These are phyloP conservation scores for Machimus rusticus DNA, from an alignment of 2,888 invertebrate genomes.

Conservation along the genomic window DNA sequence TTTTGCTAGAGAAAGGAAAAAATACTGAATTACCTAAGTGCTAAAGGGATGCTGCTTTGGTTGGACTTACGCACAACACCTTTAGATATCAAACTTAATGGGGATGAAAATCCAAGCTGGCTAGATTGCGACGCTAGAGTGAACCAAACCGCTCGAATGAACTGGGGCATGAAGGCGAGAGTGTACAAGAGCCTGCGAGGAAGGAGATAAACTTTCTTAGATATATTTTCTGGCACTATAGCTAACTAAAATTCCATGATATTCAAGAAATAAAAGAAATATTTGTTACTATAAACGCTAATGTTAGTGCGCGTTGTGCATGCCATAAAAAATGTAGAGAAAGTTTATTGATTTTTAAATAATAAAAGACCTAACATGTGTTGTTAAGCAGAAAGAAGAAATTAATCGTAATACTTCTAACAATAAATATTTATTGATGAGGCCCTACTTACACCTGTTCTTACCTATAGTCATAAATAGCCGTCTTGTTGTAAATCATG, in stretches of 20 bases:
- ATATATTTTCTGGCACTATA: not conserved
- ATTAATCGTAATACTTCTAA: not conserved
- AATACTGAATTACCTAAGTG: not conserved
- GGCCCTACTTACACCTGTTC: constrained; percentile 48
- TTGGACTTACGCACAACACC: constrained; percentile 62
- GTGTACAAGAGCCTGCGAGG: constrained; percentile 74
- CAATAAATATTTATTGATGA: not conserved
- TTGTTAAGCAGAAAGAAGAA: no score
- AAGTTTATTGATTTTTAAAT: no score
- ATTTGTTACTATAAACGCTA: not conserved
- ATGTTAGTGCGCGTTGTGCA: no score
- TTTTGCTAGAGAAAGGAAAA: constrained; percentile 57
- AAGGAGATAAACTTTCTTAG: not conserved
- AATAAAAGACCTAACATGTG: no score
- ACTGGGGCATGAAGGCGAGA: constrained; percentile 79
- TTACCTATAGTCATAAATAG: constrained; percentile 86
- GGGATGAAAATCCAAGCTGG: constrained; percentile 61
- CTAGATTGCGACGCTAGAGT: constrained; percentile 60
- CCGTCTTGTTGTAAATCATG: constrained; percentile 79
- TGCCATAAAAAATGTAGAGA: no score
- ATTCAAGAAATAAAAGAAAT: not conserved
- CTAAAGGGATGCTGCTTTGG: not conserved
- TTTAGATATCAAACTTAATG: constrained; percentile 60
- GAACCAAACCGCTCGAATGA: constrained; percentile 79
- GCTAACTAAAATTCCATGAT: not conserved